These are phyloP conservation scores for Micoletzkya japonica DNA, from an alignment of 2,888 invertebrate species.

Conservation along the genomic window DNA sequence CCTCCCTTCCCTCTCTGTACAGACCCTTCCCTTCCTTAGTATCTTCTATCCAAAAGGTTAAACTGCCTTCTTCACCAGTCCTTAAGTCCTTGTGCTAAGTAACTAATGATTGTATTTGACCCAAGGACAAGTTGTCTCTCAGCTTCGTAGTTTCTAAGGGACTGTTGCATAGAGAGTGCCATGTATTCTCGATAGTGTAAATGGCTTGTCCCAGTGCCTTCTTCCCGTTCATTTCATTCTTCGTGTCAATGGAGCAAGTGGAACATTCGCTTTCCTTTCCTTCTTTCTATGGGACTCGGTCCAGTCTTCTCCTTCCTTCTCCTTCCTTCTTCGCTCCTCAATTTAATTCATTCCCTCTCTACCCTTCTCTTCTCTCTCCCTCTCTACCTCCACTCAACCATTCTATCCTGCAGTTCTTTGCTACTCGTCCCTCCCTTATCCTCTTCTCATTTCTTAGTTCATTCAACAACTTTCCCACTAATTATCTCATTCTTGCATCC, in stretches of 20 bases:
- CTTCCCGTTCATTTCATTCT: too few relatives aligned
- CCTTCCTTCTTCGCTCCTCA: not conserved
- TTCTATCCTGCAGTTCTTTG: not conserved
- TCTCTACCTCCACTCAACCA: constrained; percentile 1
- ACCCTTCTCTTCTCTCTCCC: constrained; percentile 9
- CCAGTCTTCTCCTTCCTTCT: not conserved
- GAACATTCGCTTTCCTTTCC: not conserved
- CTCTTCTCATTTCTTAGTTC: not conserved
- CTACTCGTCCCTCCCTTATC: not conserved
- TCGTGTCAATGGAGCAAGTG: not conserved
- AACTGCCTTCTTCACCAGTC: too few relatives aligned
- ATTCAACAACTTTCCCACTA: not conserved
- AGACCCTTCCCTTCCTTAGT: too few relatives aligned
- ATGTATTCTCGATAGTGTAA: too few relatives aligned
- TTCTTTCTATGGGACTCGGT: not conserved
- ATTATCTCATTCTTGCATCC: not conserved
- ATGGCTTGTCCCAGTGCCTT: too few relatives aligned
- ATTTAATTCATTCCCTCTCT: not conserved
- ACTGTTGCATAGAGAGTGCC: too few relatives aligned
- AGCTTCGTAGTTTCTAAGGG: too few relatives aligned
- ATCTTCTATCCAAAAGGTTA: too few relatives aligned
- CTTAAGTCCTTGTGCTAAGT: too few relatives aligned
- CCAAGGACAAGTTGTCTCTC: too few relatives aligned
- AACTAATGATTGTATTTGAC: too few relatives aligned
- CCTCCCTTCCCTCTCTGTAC: too few relatives aligned